Percentiles rank a stretch among this genome's conserved stretches.
Conservation (phyloP, 2,888 invertebrate species). For the Mesorhabditis belari region DNA sequence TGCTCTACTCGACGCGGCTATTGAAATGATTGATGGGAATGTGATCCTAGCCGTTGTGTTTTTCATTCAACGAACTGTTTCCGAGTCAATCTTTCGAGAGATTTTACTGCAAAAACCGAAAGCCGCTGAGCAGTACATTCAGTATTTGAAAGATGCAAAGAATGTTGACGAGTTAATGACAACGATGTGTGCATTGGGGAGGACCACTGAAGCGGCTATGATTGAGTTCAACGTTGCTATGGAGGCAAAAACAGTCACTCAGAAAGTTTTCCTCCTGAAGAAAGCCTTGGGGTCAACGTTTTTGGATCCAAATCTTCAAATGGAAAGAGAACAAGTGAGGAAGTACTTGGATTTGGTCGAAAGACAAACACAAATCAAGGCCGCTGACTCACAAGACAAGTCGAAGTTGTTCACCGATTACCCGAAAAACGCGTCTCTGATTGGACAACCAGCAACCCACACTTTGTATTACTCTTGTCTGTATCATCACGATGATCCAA, state of each 20-base stretch:
- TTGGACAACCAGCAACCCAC: neutral
- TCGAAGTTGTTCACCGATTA: neutral
- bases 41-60: neutral
- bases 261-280: neutral
- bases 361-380: neutral
- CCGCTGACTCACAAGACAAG: neutral
- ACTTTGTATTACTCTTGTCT: neutral
- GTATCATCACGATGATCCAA: neutral
- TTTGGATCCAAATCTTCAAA: neutral
- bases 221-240: neutral
- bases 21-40: neutral
- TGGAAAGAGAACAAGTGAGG: neutral
- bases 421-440: neutral
- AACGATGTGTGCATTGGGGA: neutral
- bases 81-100: neutral
- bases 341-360: neutral
- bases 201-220: neutral
- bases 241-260: neutral
- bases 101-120: neutral
- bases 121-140: neutral
- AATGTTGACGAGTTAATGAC: neutral
- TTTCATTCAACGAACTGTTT: neutral
- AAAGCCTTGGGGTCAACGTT: neutral
- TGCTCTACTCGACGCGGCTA: neutral
- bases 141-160: neutral